Evolutionary conservation across 2,113 vertebrate genomes (phyloP), one percentile per base, ranked within the genome.

Genomic region (Willisornis vidua): DNA sequence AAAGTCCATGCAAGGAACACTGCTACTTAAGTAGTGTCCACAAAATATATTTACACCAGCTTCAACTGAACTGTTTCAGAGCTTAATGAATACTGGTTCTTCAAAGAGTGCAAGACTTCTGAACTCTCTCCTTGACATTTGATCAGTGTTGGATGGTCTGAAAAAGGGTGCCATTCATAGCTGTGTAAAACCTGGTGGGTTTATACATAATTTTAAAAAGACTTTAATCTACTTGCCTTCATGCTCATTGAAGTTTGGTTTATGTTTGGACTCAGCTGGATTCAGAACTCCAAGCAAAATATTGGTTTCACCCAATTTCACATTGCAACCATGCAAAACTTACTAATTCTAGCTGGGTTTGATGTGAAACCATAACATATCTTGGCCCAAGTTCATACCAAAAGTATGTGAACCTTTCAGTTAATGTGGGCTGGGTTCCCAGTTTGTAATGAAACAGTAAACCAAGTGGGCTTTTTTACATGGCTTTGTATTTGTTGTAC

Each of bases 221-320:
- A 26, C 48, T 66, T 82, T 67, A 54, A 54, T 70, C 37, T 76
- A 35, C 20, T 83, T 92, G 20, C 31, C 22, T 70, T 57, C 85
- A 52, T 23, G 24, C 66, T 74, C 15, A 45, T 26, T 63, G 70
- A 75, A 49, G 84, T 93, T 89, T 57, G 22, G 3, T 67, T 78
- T 89, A 24, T 75, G 37, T 71, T 90, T 93, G 35, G 23, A 74
- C 90, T 80, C 35, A 87, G 35, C 14, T 87, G 39, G 26, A 48
- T 78, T 8, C 29, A 61, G 65, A 87, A 84, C 29, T 91, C 66
- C n/a, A 72, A 87, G 39, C 14, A 57, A 81, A 91, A 94, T 59
- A 79, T 10, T 84, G 19, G 37, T 91, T 95, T 96, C 52, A 84
- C 76, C 43, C 51, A 84, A 59, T 96, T 96, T 89, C 93, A 82